Percentiles rank a stretch among this genome's conserved stretches.
phyloP scores from a whole-genome alignment of 2,113 vertebrate genomes.

The Cyprinodon brontotheroides region DNA sequence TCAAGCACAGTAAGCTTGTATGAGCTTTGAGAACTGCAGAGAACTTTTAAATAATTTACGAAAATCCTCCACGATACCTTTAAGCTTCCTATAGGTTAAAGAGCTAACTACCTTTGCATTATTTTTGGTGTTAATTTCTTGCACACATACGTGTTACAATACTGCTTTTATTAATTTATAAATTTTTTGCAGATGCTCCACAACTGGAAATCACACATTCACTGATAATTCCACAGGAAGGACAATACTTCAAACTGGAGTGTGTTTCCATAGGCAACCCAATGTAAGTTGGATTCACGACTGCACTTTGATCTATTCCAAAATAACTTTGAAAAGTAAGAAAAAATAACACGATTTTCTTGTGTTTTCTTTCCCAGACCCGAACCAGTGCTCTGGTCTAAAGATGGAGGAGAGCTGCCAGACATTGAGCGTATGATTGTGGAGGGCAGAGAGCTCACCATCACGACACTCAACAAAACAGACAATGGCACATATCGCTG shows the following conservation, averaged over 20 bases:
- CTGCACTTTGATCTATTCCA: not conserved
- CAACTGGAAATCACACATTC: slow-evolving; percentile 91
- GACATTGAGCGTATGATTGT: slow-evolving; percentile 96
- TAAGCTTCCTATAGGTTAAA: slow-evolving; percentile 47
- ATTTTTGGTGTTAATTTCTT: slow-evolving; percentile 34
- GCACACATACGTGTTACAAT: slow-evolving; percentile 5
- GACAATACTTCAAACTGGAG: slow-evolving; percentile 94
- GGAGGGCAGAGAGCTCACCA: slow-evolving; percentile 92
- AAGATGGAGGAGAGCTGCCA: slow-evolving; percentile 94
- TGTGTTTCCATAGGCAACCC: slow-evolving; percentile 98
- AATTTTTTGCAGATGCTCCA: slow-evolving; percentile 87
- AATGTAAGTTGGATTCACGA: slow-evolving; percentile 83
- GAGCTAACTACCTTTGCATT: slow-evolving; percentile 42
- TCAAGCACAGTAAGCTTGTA: too few relatives aligned
- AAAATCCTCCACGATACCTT: not conserved
- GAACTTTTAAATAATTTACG: too few relatives aligned
- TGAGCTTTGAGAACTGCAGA: too few relatives aligned
- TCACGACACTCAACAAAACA: slow-evolving; percentile 96
- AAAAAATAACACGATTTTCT: not conserved
- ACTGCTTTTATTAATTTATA: slow-evolving; percentile 50
- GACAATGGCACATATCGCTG: slow-evolving; percentile 99
- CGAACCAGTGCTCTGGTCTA: slow-evolving; percentile 96
- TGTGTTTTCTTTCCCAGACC: slow-evolving; percentile 78
- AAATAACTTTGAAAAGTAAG: not conserved
- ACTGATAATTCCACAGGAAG: slow-evolving; percentile 92